A percentile compares a stretch with the other conserved stretches of the same genome.
Conservation (phyloP, 2,113 vertebrate genomes). For the Hemiscyllium ocellatum region DNA sequence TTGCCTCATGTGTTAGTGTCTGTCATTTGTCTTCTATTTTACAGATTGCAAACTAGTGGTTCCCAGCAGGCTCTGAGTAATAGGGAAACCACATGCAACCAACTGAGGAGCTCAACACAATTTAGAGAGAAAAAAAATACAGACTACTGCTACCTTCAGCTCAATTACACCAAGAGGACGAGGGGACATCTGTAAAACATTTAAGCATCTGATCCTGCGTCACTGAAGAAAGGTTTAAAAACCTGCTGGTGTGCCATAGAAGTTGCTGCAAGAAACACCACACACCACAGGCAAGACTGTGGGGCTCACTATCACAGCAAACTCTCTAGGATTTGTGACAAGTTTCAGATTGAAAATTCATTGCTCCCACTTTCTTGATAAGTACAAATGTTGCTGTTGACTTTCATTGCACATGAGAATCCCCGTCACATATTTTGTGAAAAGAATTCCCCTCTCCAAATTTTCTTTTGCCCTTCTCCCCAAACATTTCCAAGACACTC, state of each 20-base stretch:
- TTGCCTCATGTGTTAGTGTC: neutral
- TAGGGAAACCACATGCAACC: neutral
- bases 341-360: neutral
- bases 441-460: neutral
- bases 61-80: neutral
- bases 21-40: neutral
- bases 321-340: neutral
- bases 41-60: neutral
- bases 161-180: neutral
- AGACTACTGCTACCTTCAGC: neutral
- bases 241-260: neutral
- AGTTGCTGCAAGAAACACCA: neutral
- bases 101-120: neutral
- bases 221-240: neutral
- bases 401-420: neutral
- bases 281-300: neutral
- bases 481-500: no score
- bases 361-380: neutral
- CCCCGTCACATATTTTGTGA: neutral
- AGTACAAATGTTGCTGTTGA: neutral
- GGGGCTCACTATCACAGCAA: no score
- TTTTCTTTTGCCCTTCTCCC: neutral
- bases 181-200: constrained; percentile 27
- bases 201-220: neutral
- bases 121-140: neutral